Percentiles rank a stretch among this genome's conserved stretches.
Conservation (phyloP, 2,113 vertebrate species). For the Gallinago undulata region DNA sequence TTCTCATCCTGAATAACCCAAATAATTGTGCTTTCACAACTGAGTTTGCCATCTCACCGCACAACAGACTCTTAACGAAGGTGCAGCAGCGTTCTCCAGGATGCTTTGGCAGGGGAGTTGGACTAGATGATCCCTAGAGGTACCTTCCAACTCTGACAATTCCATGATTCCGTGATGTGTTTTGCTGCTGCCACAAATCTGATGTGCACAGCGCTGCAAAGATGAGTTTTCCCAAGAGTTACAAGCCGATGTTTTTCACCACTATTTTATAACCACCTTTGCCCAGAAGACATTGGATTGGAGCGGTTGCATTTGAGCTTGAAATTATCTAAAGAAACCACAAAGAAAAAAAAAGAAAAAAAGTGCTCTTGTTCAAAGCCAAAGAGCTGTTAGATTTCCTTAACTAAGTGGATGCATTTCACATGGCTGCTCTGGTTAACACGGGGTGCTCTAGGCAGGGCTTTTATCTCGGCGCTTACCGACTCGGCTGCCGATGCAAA, state of each 20-base stretch:
- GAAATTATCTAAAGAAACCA: slow-evolving; percentile 23
- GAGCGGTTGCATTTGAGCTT: not conserved
- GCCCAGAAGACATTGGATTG: not conserved
- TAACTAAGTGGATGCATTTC: not conserved
- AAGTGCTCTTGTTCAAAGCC: not conserved
- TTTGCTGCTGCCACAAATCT: not conserved
- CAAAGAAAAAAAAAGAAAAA: not conserved
- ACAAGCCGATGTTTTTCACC: not conserved
- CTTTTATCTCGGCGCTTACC: slow-evolving; percentile 17
- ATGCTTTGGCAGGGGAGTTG: not conserved
- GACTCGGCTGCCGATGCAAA: not conserved
- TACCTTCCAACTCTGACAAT: too few relatives aligned
- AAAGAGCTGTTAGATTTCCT: not conserved
- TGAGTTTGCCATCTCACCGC: not conserved
- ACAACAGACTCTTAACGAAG: not conserved
- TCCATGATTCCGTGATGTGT: too few relatives aligned
- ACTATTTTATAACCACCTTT: not conserved
- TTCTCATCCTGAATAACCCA: not conserved
- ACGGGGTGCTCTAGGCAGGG: not conserved
- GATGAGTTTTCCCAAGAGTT: not conserved
- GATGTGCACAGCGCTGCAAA: not conserved
- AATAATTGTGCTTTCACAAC: not conserved
- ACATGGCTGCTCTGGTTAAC: not conserved
- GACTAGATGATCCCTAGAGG: too few relatives aligned
- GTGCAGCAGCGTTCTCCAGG: not conserved